Conservation (phyloP, 2,797 vertebrate species). For the Cuniculus paca region DNA sequence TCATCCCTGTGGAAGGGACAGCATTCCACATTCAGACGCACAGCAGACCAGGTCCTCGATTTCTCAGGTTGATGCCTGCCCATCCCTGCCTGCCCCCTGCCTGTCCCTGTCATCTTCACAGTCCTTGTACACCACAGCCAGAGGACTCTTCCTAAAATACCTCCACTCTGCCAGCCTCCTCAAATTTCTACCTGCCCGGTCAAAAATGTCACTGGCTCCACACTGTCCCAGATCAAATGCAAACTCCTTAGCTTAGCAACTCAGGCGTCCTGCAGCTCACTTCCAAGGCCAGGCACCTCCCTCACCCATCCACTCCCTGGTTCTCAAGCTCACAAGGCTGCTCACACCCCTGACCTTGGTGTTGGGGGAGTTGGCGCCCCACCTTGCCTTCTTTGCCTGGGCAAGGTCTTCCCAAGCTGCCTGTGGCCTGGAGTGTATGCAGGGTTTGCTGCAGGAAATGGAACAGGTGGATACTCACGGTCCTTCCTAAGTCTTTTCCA, state of each 20-base stretch:
- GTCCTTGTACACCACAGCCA: neutral
- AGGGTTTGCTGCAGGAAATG: neutral
- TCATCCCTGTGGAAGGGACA: too few relatives aligned
- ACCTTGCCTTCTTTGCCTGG: neutral
- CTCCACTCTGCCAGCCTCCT: constrained; percentile 71
- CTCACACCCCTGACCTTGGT: neutral
- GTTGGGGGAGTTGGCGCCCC: neutral
- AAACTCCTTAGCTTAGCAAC: constrained; percentile 71
- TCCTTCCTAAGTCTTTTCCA: neutral
- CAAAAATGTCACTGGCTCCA: constrained; percentile 73
- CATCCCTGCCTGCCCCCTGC: neutral
- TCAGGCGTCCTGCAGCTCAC: neutral
- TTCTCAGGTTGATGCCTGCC: too few relatives aligned
- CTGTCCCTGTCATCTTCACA: neutral
- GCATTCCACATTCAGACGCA: neutral
- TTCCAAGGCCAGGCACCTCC: neutral
- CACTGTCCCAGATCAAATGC: constrained; percentile 64
- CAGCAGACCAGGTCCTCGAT: neutral
- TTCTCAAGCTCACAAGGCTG: neutral
- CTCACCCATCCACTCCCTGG: neutral
- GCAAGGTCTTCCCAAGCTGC: neutral
- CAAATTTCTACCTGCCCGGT: constrained; percentile 74
- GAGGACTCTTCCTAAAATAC: constrained; percentile 73
- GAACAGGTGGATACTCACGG: accelerated
- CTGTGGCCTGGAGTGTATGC: neutral